Evolutionary conservation across 2,113 vertebrate species (phyloP).

Genomic region (Ardeotis arabs): DNA sequence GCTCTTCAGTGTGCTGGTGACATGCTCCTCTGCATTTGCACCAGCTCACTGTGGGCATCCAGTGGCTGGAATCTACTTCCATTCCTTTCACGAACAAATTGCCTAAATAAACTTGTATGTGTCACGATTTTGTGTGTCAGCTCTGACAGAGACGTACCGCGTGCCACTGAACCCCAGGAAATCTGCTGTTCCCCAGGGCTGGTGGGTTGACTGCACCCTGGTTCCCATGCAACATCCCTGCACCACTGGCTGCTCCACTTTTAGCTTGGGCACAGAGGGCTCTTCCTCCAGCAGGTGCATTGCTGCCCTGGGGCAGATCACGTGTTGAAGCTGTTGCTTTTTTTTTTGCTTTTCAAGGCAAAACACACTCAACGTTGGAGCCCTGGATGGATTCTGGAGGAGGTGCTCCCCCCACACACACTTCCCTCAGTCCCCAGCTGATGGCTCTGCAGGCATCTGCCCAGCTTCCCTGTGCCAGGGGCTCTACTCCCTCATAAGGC

Average conservation of each 20-base stretch:
- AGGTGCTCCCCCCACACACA: rapidly evolving
- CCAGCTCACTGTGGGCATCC: background rate
- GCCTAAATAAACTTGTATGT: background rate
- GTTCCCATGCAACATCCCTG: background rate
- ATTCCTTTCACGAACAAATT: background rate
- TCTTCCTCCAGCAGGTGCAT: background rate
- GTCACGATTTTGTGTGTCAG: background rate
- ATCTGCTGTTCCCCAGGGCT: background rate
- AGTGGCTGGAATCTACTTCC: background rate
- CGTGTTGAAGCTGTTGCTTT: background rate
- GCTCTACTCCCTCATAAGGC: background rate
- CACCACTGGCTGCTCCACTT: background rate
- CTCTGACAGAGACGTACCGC: background rate
- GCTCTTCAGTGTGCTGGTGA: background rate
- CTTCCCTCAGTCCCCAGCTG: background rate
- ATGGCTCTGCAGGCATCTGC: background rate
- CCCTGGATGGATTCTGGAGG: background rate
- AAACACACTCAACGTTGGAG: background rate
- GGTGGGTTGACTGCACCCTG: background rate
- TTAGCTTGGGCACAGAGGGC: background rate
- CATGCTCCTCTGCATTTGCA: background rate
- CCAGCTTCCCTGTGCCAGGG: background rate
- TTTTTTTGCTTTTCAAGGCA: background rate
- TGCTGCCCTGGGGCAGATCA: background rate
- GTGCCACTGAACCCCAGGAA: background rate